Evolutionary conservation across 2,797 vertebrate species (phyloP).

Genomic region (Lepus townsendii): DNA sequence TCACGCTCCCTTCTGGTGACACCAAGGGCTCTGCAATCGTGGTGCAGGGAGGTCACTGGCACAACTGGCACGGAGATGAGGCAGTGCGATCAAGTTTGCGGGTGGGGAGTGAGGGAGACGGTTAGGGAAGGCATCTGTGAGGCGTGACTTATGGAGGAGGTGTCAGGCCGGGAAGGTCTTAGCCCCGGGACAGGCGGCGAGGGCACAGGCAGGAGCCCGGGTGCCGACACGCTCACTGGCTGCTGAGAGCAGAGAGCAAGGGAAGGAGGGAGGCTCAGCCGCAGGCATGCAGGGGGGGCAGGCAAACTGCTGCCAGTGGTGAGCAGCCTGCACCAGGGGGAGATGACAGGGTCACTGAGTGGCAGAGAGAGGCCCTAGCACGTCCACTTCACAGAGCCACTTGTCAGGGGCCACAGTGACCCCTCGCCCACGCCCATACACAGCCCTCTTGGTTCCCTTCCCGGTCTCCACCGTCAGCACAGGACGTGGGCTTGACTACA

Average conservation of each 20-base stretch:
- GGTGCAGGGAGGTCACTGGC: too few relatives aligned
- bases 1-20: background rate
- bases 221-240: background rate
- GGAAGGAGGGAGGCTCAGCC: too few relatives aligned
- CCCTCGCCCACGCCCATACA: accelerated
- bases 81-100: accelerated
- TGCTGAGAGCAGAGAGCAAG: background rate
- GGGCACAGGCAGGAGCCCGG: background rate
- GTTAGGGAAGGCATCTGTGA: background rate
- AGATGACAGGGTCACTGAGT: accelerated
- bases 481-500: background rate
- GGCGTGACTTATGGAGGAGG: accelerated
- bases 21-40: accelerated
- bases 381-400: accelerated
- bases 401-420: accelerated
- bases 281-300: background rate
- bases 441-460: accelerated
- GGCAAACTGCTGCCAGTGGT: background rate
- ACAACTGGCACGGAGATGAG: background rate
- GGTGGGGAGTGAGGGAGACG: accelerated
- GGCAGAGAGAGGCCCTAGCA: accelerated
- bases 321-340: too few relatives aligned
- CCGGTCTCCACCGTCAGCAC: background rate
- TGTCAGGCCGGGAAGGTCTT: background rate
- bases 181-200: background rate